Percentiles rank a stretch among this genome's conserved stretches.
phyloP scores from a whole-genome alignment of 1,140 invertebrate species.

The Gryllus bimaculatus region DNA sequence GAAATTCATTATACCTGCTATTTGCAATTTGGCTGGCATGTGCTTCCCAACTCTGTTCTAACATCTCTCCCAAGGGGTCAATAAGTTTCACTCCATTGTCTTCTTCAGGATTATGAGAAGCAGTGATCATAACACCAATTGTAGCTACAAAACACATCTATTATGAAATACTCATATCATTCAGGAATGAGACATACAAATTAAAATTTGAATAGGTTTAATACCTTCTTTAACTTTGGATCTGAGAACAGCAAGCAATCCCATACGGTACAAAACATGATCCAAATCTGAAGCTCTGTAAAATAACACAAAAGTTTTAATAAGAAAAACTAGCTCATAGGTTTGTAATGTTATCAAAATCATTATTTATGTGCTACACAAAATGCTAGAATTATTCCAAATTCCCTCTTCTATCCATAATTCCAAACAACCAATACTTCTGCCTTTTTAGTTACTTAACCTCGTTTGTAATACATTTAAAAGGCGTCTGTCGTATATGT shows the following conservation, averaged over 20 bases:
- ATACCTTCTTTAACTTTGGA: constrained; percentile 70
- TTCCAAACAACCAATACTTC: background rate
- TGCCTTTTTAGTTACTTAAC: background rate
- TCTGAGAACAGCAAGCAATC: constrained; percentile 77
- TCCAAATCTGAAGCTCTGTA: constrained; percentile 69
- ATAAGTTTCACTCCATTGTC: constrained; percentile 98
- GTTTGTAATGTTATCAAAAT: background rate
- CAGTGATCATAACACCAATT: constrained; percentile 97
- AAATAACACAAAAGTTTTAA: constrained; percentile 27
- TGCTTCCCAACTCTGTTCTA: constrained; percentile 81
- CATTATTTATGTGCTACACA: background rate
- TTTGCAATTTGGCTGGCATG: constrained; percentile 81
- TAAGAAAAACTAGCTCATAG: background rate
- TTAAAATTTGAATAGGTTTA: constrained; percentile 21
- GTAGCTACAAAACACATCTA: constrained; percentile 31
- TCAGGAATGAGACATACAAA: background rate
- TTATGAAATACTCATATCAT: background rate
- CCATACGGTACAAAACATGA: constrained; percentile 88
- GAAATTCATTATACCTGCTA: constrained; percentile 40
- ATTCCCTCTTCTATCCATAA: background rate
- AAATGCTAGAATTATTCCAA: background rate
- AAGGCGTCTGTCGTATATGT: background rate
- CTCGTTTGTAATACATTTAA: background rate
- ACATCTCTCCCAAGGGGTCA: constrained; percentile 93
- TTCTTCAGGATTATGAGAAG: constrained; percentile 91